Evolutionary conservation across 1,140 invertebrate genomes (phyloP), one percentile per base, ranked within the genome.

Genomic region (Apolygus lucorum): DNA sequence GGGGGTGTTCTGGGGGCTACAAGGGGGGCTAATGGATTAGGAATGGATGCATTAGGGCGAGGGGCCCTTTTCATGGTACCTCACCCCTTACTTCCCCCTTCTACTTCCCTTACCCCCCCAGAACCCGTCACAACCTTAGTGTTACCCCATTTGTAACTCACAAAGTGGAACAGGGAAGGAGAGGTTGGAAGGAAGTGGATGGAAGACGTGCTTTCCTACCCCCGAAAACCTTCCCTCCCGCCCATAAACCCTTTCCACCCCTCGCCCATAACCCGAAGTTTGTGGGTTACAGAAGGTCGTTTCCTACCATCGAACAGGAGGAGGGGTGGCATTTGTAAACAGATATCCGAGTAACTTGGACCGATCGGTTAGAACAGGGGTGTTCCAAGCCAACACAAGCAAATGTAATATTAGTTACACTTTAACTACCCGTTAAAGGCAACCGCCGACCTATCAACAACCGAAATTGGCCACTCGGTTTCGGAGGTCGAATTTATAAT

Each of bases 1-100:
- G 4, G 54, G 54, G 4, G 24, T n/a, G n/a, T n/a, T n/a, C n/a
- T n/a, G n/a, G n/a, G n/a, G n/a, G n/a, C n/a, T n/a, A n/a, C n/a
- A 62, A 21, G 54, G 22, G 8, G 17, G 17, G 17, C 54, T 62
- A 62, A 62, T 62, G 54, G 54, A 62, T 62, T 62, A 62, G 54
- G 54, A 62, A 62, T 62, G 54, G 54, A 25, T 62, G 54, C 54
- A 62, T 62, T 62, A 62, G 4, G 54, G 54, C 11, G 34, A 42
- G 34, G 34, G 34, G 34, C 4, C n/a, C n/a, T n/a, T n/a, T n/a
- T n/a, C n/a, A n/a, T n/a, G n/a, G n/a, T n/a, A n/a, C n/a, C n/a
- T n/a, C n/a, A n/a, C n/a, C n/a, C n/a, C n/a, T n/a, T n/a, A n/a
- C 17, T 2, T 26, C 29, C 1, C 26, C n/a, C 4, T 21, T 2